A percentile compares a stretch with the other conserved stretches of the same genome.
Conservation (phyloP, 2,888 invertebrate genomes). For the Drosophila pseudotakahashii region DNA sequence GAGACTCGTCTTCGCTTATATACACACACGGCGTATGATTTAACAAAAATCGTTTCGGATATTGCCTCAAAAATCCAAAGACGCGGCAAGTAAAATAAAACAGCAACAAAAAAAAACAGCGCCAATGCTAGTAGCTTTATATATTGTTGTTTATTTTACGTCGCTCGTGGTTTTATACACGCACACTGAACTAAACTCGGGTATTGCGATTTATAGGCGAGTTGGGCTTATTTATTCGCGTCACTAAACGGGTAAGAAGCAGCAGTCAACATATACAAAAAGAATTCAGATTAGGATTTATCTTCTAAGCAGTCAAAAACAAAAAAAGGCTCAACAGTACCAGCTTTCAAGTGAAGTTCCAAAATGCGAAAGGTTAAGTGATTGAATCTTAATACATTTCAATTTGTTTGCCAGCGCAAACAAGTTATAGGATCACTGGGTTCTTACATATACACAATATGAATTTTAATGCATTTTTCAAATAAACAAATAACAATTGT, state of each 20-base stretch:
- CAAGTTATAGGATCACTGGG: slow-evolving; percentile 1
- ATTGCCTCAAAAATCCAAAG: slow-evolving; percentile 73
- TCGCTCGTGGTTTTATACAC: slow-evolving; percentile 45
- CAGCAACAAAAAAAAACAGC: slow-evolving; percentile 50
- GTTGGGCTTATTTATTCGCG: slow-evolving; percentile 28
- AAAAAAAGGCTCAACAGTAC: slow-evolving; percentile 6
- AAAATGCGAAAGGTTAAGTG: slow-evolving; percentile 23
- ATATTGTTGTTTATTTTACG: slow-evolving; percentile 68
- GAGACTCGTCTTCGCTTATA: slow-evolving; percentile 82
- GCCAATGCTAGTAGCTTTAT: slow-evolving; percentile 51
- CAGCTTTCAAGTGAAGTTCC: slow-evolving; percentile 10
- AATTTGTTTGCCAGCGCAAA: slow-evolving; percentile 9
- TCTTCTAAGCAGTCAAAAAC: slow-evolving; percentile 3
- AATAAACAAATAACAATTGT: no score
- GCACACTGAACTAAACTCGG: slow-evolving; percentile 28
- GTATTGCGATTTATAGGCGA: slow-evolving; percentile 27
- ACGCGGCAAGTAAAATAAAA: slow-evolving; percentile 63
- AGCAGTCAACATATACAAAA: slow-evolving; percentile 11
- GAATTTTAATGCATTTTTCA: background rate
- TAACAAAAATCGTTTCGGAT: slow-evolving; percentile 72
- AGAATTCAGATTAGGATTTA: slow-evolving; percentile 26
- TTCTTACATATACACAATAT: background rate
- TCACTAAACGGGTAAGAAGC: slow-evolving; percentile 14
- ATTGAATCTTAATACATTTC: slow-evolving; percentile 15
- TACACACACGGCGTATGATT: slow-evolving; percentile 78